These are phyloP conservation scores for Recurvirostra avosetta DNA, from an alignment of 2,113 vertebrate genomes.

Conservation along the genomic window DNA sequence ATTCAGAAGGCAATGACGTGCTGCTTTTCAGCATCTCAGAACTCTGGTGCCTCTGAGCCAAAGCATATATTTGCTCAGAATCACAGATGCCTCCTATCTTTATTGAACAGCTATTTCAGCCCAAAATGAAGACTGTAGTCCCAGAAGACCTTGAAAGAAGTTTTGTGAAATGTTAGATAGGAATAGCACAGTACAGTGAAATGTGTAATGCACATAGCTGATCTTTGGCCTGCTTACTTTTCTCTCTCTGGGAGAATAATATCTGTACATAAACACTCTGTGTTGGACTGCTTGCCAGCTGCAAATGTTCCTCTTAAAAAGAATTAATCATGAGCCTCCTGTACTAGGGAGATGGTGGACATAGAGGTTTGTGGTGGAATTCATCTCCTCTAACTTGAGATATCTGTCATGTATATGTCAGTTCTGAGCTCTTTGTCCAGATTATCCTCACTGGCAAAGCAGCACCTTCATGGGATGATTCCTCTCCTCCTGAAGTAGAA, in stretches of 20 bases:
- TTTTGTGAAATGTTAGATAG: not conserved
- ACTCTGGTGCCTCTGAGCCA: not conserved
- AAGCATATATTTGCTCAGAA: not conserved
- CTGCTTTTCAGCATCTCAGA: not conserved
- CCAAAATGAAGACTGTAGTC: not conserved
- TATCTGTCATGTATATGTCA: not conserved
- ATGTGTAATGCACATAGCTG: not conserved
- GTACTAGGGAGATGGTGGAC: not conserved
- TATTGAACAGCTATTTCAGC: not conserved
- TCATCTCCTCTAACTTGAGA: not conserved
- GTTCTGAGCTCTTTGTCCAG: not conserved
- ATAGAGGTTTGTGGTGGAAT: not conserved
- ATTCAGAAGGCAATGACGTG: not conserved
- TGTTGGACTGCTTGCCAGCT: not conserved
- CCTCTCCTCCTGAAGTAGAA: not conserved
- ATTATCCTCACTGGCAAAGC: not conserved
- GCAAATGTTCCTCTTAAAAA: not conserved
- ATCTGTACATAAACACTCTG: not conserved
- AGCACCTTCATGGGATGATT: not conserved
- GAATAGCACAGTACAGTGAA: not conserved
- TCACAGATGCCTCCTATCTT: not conserved
- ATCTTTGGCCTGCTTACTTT: not conserved
- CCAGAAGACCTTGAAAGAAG: not conserved
- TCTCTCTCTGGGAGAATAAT: not conserved
- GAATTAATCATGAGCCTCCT: not conserved